Percentiles rank a stretch among this genome's conserved stretches.
phyloP scores from a whole-genome alignment of 2,113 vertebrate species.

The Leptobrachium ailaonicum region DNA sequence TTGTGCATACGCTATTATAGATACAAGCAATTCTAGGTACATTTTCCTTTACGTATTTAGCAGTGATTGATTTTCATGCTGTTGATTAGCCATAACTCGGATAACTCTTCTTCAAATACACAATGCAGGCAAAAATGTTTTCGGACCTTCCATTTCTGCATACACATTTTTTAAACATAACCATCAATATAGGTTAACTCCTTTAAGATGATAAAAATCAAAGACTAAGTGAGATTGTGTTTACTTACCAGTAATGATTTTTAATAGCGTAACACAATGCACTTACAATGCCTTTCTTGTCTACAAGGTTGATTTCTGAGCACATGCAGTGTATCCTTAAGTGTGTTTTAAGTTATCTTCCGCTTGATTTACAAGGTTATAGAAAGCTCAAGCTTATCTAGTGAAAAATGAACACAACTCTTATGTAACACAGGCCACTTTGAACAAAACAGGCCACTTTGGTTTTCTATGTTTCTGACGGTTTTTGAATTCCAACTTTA shows the following conservation, averaged over 20 bases:
- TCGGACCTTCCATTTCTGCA: too few species aligned
- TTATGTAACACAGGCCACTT: constrained; percentile 50
- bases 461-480: constrained; percentile 55
- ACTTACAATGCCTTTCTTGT: constrained; percentile 32
- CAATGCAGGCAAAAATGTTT: too few species aligned
- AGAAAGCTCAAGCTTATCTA: constrained; percentile 51
- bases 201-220: not conserved
- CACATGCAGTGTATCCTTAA: constrained; percentile 18
- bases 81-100: too few species aligned
- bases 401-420: constrained; percentile 53
- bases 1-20: too few species aligned
- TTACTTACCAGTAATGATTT: not conserved
- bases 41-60: too few species aligned
- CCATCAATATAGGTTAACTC: not conserved
- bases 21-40: too few species aligned
- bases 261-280: constrained; percentile 22
- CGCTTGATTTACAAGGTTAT: constrained; percentile 49
- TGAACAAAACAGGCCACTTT: constrained; percentile 60
- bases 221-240: not conserved
- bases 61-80: too few species aligned
- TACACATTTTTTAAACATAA: not conserved
- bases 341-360: constrained; percentile 26
- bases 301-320: constrained; percentile 23
- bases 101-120: too few species aligned
- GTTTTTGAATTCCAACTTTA: constrained; percentile 60